A percentile compares a stretch with the other conserved stretches of the same genome.
These are phyloP conservation scores for Andrena trimmerana DNA, from an alignment of 2,888 invertebrate species.

Conservation along the genomic window DNA sequence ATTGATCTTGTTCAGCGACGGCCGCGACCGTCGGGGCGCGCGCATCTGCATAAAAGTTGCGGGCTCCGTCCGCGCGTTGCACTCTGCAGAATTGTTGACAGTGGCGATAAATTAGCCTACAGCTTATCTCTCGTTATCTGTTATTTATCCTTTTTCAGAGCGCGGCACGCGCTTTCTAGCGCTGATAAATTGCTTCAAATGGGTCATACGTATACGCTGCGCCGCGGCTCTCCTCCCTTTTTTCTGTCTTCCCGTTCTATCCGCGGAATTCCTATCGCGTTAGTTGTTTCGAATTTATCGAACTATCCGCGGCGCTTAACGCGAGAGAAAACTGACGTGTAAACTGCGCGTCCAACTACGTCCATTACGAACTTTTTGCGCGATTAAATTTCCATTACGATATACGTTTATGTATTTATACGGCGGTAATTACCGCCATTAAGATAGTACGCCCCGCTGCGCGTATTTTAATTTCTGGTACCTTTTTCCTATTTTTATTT, in stretches of 20 bases:
- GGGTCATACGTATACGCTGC: constrained; percentile 34
- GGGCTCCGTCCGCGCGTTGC: constrained; percentile 30
- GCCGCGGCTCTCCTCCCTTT: constrained; percentile 26
- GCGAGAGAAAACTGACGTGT: constrained; percentile 25
- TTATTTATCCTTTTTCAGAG: constrained; percentile 54
- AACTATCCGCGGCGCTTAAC: constrained; percentile 33
- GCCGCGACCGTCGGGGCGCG: neutral
- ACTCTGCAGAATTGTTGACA: constrained; percentile 41
- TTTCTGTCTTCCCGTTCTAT: constrained; percentile 19
- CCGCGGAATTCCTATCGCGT: constrained; percentile 18
- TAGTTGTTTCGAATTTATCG: constrained; percentile 36
- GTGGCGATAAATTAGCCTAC: constrained; percentile 48
- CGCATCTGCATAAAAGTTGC: constrained; percentile 14
- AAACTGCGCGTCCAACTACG: neutral
- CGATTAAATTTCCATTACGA: constrained; percentile 14
- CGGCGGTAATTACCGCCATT: constrained; percentile 26
- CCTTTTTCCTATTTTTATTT: neutral
- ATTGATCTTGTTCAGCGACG: constrained; percentile 9
- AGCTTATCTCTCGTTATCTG: constrained; percentile 59
- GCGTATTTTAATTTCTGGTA: neutral
- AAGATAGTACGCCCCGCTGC: neutral
- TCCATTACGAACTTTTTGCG: constrained; percentile 9
- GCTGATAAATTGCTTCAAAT: constrained; percentile 57
- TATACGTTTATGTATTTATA: constrained; percentile 13
- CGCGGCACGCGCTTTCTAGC: constrained; percentile 35